Percentiles rank a stretch among this genome's conserved stretches.
phyloP scores from a whole-genome alignment of 2,888 invertebrate species.

The Leucozona laternaria region DNA sequence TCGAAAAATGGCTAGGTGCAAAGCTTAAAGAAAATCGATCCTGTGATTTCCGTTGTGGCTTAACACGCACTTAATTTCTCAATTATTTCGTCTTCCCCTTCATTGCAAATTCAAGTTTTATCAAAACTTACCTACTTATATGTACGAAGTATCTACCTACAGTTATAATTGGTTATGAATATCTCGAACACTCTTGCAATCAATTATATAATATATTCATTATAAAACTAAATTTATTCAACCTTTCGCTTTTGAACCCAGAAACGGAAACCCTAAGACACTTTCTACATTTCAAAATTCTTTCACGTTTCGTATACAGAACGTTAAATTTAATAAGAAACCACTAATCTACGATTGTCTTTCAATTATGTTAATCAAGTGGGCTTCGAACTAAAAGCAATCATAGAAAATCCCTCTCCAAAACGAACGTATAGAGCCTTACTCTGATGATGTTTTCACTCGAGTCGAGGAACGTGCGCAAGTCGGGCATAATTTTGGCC shows the following conservation, averaged over 20 bases:
- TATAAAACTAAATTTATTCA: background rate
- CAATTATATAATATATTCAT: background rate
- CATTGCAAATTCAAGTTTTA: no score
- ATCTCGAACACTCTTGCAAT: background rate
- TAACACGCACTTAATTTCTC: no score
- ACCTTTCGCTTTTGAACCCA: background rate
- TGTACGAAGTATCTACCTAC: no score
- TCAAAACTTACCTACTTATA: no score
- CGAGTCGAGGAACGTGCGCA: background rate
- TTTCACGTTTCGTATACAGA: background rate
- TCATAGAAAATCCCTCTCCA: constrained; percentile 33
- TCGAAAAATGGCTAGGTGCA: no score
- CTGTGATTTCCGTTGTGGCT: no score
- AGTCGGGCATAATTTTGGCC: constrained; percentile 11
- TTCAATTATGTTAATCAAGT: constrained; percentile 60
- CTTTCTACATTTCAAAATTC: background rate
- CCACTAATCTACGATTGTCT: constrained; percentile 43
- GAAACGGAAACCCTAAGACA: background rate
- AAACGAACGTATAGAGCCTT: background rate
- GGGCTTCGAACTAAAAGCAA: constrained; percentile 38
- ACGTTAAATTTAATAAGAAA: constrained; percentile 36
- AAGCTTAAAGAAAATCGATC: no score
- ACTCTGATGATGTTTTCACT: background rate
- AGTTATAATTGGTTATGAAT: no score
- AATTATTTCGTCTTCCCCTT: no score